Evolutionary conservation across 2,113 vertebrate genomes (phyloP).

Genomic region (Calyptomena viridis): DNA sequence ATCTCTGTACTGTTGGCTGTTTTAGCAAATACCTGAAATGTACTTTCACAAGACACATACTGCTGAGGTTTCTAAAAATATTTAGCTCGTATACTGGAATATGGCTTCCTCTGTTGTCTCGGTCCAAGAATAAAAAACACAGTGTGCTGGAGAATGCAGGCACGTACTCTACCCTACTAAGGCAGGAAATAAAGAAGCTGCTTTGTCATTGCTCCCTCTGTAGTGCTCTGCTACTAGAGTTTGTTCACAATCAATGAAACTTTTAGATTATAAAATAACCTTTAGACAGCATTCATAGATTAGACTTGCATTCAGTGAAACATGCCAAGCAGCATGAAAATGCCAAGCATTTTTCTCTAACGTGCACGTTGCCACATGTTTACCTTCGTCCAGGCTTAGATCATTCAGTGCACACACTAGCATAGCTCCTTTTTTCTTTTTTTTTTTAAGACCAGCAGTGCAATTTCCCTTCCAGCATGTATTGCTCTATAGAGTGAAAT

Average conservation of each 20-base stretch:
- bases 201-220: conserved; percentile 24
- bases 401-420: not conserved
- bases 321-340: not conserved
- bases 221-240: not conserved
- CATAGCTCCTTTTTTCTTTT: not conserved
- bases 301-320: not conserved
- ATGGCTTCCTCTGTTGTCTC: conserved; percentile 7
- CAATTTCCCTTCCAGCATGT: not conserved
- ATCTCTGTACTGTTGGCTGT: not conserved
- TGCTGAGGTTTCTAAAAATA: not conserved
- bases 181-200: conserved; percentile 6
- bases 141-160: not conserved
- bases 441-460: not conserved
- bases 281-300: not conserved
- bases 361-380: not conserved
- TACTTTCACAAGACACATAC: not conserved
- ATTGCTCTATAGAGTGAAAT: not conserved
- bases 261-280: not conserved
- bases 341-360: not conserved
- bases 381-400: not conserved
- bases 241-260: not conserved
- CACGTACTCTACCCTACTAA: not conserved
- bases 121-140: not conserved
- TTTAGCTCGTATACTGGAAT: not conserved
- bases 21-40: not conserved